Evolutionary conservation across 2,888 invertebrate species (phyloP).

Genomic region (Frankliniella fusca): DNA sequence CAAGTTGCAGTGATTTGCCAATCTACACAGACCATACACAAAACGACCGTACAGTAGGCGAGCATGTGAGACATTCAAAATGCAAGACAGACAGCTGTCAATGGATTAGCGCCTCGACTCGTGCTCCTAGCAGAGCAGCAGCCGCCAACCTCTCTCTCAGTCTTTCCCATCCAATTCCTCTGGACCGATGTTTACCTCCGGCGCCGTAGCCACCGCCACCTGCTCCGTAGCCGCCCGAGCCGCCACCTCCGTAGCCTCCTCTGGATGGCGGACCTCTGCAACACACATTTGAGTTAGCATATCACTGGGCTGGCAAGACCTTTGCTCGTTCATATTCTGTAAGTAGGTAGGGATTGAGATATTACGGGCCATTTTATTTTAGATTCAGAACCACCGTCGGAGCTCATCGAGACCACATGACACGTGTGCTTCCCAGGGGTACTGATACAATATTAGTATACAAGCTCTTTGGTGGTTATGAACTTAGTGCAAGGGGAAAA

Average conservation of each 20-base stretch:
- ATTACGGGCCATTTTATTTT: not conserved
- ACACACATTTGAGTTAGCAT: not conserved
- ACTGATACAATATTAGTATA: too few species aligned
- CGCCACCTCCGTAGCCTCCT: constrained; percentile 38
- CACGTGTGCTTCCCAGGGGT: too few species aligned
- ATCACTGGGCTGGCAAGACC: too few species aligned
- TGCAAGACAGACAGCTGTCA: too few species aligned
- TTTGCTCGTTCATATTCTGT: not conserved
- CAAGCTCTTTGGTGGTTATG: too few species aligned
- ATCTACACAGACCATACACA: not conserved
- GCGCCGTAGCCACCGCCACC: constrained; percentile 36
- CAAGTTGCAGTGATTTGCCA: not conserved
- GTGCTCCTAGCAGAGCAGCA: not conserved
- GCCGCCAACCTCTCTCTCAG: constrained; percentile 21
- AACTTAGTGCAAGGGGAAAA: too few species aligned
- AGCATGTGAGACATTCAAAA: too few species aligned
- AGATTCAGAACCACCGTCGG: not conserved
- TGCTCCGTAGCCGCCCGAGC: constrained; percentile 33
- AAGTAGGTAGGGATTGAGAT: not conserved
- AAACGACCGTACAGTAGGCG: not conserved
- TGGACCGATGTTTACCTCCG: constrained; percentile 32
- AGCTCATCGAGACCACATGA: not conserved
- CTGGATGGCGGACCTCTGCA: constrained; percentile 33
- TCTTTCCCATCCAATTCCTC: constrained; percentile 20
- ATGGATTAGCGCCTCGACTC: too few species aligned